Evolutionary conservation across 2,797 vertebrate genomes (phyloP), one percentile per base, ranked within the genome.

Genomic region (Fundulus diaphanus): DNA sequence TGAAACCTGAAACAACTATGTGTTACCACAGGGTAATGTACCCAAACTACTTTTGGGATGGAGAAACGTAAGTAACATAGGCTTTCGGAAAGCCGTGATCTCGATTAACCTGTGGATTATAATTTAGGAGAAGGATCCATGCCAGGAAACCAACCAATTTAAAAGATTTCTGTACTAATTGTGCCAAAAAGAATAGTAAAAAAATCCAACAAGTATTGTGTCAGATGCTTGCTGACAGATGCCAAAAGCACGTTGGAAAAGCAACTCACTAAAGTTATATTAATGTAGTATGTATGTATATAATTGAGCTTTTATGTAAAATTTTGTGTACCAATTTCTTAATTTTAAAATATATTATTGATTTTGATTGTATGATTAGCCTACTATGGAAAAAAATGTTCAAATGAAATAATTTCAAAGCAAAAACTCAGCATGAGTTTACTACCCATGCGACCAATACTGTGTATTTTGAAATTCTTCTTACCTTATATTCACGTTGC

Each of bases 401-500:
- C 20, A 61, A 63, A 63, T 24, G 12, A 63, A 37, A 24, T 24
- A 63, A 22, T 35, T 63, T 37, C 22, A 11, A 18, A 35, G 22
- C 59, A 18, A 63, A 24, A 35, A 33, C 3, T 37, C 7, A 40
- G 40, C 7, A 51, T 6, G 12, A 24, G 22, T 3, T n/a, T 40
- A 37, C 13, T 12, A 37, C 9, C 33, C 4, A 24, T 37, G 5
- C 7, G 6, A 22, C 20, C 20, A 51, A 24, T 13, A 15, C 66
- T 42, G 2, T 31, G 16, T 52, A 48, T 2, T 65, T 8, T 31
- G 12, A n/a, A 1, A 11, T 52, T 65, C n/a, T 77, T 9, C 65
- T 84, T 72, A 96, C 96, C 96, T 91, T 93, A 95, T 88, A 89
- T 65, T 93, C 33, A 88, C 67, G 44, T 90, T 93, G 40, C 89